Evolutionary conservation across 2,113 vertebrate genomes (phyloP), one percentile per base, ranked within the genome.

Genomic region (Pachyramphus minor): DNA sequence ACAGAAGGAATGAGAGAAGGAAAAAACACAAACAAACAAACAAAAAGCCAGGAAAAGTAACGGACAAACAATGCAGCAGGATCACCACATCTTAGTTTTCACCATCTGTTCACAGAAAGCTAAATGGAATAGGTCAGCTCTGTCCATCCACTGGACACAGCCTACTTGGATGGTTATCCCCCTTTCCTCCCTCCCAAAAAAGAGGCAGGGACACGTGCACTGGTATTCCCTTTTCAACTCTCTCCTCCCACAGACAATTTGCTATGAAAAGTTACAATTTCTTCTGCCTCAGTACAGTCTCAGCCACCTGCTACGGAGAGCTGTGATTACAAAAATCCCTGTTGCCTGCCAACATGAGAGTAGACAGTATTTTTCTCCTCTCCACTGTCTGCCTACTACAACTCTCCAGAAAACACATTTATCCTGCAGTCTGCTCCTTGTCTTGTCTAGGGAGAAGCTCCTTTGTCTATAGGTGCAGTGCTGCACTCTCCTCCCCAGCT

Each of bases 21-120:
- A 25, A 66, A 66, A 75, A 91, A 84, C 55, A 59, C 84, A 91
- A 93, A 49, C 93, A 93, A 97, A 86, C 93, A 31, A 97, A 97
- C 92, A 83, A 94, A 97, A 97, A 96, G 94, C 93, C 89, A 96
- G 95, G 95, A 94, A 95, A 97, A 97, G 95, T 93, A 97, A 95
- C 33, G 77, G 76, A 91, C 88, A 94, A 80, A 96, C 85, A 67
- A 95, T 95, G 93, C 79, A 95, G 95, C 77, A 91, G 88, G 94
- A 94, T 91, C 82, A 69, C 72, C 85, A 73, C 87, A 74, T 71
- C 90, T 91, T 33, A 59, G 75, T 92, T 96, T 81, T 94, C 82
- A 96, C 82, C 81, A 87, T 74, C 82, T 84, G 67, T 91, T 96
- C 89, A 84, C 77, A 91, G 84, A 92, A 90, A 94, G 94, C 78